Evolutionary conservation across 1,140 invertebrate species (phyloP).

Genomic region (Yoshiicerus persimilis): DNA sequence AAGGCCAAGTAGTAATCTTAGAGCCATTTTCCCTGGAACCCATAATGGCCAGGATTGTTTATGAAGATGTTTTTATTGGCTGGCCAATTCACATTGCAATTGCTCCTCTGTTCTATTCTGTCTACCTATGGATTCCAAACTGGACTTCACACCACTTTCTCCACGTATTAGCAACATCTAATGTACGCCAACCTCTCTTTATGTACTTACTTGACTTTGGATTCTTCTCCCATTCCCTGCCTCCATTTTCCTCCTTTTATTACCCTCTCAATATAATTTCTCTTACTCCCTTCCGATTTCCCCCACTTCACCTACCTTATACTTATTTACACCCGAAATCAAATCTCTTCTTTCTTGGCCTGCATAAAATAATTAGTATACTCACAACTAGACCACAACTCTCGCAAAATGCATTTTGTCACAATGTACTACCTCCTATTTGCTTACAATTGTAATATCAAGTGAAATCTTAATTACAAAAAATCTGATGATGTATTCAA

Average conservation of each 20-base stretch:
- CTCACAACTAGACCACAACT: too few species aligned
- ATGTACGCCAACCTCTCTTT: neutral
- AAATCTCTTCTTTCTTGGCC: neutral
- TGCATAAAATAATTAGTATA: neutral
- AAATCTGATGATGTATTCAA: too few species aligned
- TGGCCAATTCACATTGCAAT: conserved; percentile 38
- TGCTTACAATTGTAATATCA: too few species aligned
- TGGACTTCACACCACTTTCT: neutral
- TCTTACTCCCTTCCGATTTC: neutral
- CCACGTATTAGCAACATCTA: neutral
- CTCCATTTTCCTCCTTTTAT: neutral
- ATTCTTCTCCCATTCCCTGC: neutral
- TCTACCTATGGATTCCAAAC: neutral
- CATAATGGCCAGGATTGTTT: conserved; percentile 44
- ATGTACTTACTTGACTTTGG: neutral
- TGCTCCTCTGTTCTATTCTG: neutral
- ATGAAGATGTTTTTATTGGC: conserved; percentile 49
- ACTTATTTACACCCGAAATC: neutral
- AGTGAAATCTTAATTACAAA: too few species aligned
- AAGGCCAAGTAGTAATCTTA: neutral
- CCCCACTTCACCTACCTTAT: neutral
- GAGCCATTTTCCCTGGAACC: neutral
- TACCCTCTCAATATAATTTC: conserved; percentile 12
- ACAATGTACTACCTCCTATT: too few species aligned
- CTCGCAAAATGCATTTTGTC: too few species aligned